Base-by-base conservation (phyloP, 2,888 invertebrate species). In the Dinocampus coccinellae region DNA sequence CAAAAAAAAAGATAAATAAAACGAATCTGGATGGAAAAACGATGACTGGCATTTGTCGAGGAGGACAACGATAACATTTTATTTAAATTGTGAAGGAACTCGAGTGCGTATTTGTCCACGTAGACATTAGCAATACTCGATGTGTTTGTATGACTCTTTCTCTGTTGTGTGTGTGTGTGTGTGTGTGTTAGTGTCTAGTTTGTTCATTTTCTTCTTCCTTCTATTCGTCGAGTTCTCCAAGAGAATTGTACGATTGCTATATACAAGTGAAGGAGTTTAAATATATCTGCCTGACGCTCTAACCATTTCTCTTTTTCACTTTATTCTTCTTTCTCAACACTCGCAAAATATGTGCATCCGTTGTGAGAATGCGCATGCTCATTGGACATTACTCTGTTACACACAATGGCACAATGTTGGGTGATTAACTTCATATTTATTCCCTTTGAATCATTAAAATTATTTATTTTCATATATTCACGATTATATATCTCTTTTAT, bases 1-100 rank as follows among this genome's bases (percentile, higher is more conserved):
- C 7, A 29, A 29, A 29, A 4, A 29, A 29, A 29, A 29, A 7
- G 29, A 29, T 29, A 29, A 75, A 65, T 65, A 61, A 67, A 60
- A 67, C 73, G n/a, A n/a, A 39, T n/a, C 7, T 16, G 47, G 16
- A 47, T 47, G 47, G 6, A 16, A 77, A 78, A 80, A 83, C 83
- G 81, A 83, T 80, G 79, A 76, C 42, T 74, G 82, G 82, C 79
- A 82, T 81, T 80, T 80, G 80, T 78, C 77, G 34, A 6, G 16
- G 16, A 16, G 16, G 47, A 16, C 53, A 22, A 39, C 79, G 79
- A 66, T 76, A 70, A 75, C 82, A 84, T 83, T 71, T 83, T 84
- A 83, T 85, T 85, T 83, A 83, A 84, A 84, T 84, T 81, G 72
- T 74, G 78, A 77, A 36, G 22, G 20, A 79, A 78, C 77, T 80